phyloP scores from a whole-genome alignment of 2,888 invertebrate species.

The Cephus spinipes region DNA sequence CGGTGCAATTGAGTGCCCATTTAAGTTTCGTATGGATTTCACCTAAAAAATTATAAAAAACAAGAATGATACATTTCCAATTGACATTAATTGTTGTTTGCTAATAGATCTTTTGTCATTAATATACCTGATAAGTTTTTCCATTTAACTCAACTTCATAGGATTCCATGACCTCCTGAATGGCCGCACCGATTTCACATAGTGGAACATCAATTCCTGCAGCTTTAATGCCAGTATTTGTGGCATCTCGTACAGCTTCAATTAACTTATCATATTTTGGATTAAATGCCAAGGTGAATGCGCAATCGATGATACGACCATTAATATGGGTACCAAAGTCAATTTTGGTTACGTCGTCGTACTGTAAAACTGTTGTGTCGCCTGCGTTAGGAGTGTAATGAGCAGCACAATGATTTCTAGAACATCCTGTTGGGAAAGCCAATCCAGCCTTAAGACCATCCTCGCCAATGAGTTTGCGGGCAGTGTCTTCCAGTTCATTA shows the following conservation, averaged over 20 bases:
- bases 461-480: conserved; percentile 92
- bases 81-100: neutral
- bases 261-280: conserved; percentile 94
- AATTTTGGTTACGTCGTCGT: conserved; percentile 98
- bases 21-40: conserved; percentile 97
- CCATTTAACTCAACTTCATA: conserved; percentile 98
- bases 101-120: neutral
- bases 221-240: conserved; percentile 96
- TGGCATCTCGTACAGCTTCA: conserved; percentile 97
- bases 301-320: conserved; percentile 98
- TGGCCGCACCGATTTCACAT: conserved; percentile 96
- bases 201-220: conserved; percentile 97
- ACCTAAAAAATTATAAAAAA: conserved; percentile 67
- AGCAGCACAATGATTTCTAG: conserved; percentile 98
- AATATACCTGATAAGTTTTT: conserved; percentile 81
- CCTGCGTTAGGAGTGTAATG: conserved; percentile 99
- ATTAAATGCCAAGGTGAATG: conserved; percentile 97
- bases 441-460: conserved; percentile 94
- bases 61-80: neutral
- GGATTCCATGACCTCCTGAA: conserved; percentile 99
- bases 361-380: conserved; percentile 92
- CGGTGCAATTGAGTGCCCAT: conserved; percentile 99
- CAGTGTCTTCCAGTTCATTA: conserved; percentile 93
- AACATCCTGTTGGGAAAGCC: conserved; percentile 98
- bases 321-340: conserved; percentile 99